A percentile compares a stretch with the other conserved stretches of the same genome.
phyloP scores from a whole-genome alignment of 2,888 invertebrate species.

The Orchesellides sinensis region DNA sequence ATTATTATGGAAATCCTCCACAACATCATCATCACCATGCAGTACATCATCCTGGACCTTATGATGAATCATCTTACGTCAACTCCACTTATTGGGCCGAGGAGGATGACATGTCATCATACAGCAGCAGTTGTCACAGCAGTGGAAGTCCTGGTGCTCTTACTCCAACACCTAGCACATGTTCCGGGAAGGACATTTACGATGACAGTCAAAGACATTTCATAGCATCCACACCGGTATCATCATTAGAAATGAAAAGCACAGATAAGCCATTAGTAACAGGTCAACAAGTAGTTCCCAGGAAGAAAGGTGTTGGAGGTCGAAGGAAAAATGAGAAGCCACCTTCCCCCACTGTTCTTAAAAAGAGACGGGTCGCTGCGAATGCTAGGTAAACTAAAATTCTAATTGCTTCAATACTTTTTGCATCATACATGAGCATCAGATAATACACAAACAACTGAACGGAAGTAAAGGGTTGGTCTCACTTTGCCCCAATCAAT shows the following conservation, averaged over 20 bases:
- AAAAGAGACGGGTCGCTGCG: constrained; percentile 71
- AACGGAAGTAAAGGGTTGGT: not conserved
- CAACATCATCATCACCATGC: constrained; percentile 26
- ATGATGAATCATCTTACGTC: constrained; percentile 45
- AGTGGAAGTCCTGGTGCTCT: constrained; percentile 48
- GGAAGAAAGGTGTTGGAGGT: constrained; percentile 73
- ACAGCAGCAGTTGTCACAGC: constrained; percentile 49
- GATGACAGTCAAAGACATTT: constrained; percentile 51
- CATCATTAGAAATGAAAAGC: not conserved
- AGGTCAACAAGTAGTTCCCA: not conserved
- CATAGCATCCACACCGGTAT: not conserved
- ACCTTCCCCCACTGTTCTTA: constrained; percentile 69
- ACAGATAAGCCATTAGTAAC: not conserved
- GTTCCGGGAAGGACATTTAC: constrained; percentile 55
- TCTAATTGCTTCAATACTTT: not conserved
- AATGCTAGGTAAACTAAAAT: constrained; percentile 70
- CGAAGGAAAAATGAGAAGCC: constrained; percentile 74
- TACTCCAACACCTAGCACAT: constrained; percentile 58
- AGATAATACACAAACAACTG: not conserved
- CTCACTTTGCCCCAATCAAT: constrained; percentile 29
- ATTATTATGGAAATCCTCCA: constrained; percentile 47
- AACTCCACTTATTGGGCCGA: constrained; percentile 63
- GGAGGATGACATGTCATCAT: constrained; percentile 64
- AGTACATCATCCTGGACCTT: not conserved
- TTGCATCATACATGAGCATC: not conserved